Evolutionary conservation across 2,888 invertebrate species (phyloP).

Genomic region (Oscheius sp.): DNA sequence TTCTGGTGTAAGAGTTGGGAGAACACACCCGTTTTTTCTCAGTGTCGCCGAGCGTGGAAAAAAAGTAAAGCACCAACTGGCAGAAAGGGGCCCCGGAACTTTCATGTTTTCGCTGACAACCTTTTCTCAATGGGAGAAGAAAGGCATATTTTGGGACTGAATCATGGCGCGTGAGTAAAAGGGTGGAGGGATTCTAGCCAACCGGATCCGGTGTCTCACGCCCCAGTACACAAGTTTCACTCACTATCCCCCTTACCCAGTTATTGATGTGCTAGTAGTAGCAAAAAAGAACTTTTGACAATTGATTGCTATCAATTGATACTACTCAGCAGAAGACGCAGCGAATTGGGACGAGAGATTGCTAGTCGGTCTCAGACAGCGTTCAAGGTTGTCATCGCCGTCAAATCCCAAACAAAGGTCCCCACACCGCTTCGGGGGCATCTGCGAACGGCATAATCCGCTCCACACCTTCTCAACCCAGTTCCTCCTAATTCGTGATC

Average conservation of each 20-base stretch:
- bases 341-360: conserved; percentile 37
- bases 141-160: too few species aligned
- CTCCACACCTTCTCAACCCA: conserved; percentile 8
- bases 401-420: conserved; percentile 25
- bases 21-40: conserved; percentile 10
- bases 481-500: conserved; percentile 3
- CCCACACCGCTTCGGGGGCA: conserved; percentile 1
- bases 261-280: too few species aligned
- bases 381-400: conserved; percentile 36
- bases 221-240: conserved; percentile 23
- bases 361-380: conserved; percentile 36
- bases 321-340: conserved; percentile 13
- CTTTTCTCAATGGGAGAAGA: too few species aligned
- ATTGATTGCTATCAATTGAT: conserved; percentile 32
- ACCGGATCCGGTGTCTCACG: conserved; percentile 31
- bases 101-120: too few species aligned
- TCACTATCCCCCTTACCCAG: not conserved
- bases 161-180: not conserved
- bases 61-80: conserved; percentile 22
- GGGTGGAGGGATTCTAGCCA: conserved; percentile 5
- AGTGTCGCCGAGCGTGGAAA: not conserved
- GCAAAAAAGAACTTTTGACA: not conserved
- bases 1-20: not conserved
- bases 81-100: too few species aligned
- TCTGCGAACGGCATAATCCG: conserved; percentile 23